Evolutionary conservation across 2,888 invertebrate genomes (phyloP).

Genomic region (Yponomeuta evonymella): DNA sequence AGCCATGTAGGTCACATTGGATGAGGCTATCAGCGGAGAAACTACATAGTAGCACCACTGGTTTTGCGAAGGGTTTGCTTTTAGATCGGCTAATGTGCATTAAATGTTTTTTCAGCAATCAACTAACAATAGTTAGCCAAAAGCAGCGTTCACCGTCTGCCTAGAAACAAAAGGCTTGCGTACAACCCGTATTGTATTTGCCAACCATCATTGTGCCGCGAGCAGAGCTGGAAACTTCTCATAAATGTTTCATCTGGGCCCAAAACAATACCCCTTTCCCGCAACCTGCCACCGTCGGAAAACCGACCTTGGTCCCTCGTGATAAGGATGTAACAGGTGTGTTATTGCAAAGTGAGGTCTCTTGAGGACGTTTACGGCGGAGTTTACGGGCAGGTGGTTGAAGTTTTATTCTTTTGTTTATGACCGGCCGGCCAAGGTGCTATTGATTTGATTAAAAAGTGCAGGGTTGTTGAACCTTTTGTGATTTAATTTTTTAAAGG

Average conservation of each 20-base stretch:
- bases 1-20: too few relatives aligned
- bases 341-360: not conserved
- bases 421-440: too few relatives aligned
- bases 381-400: not conserved
- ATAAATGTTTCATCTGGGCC: conserved; percentile 14
- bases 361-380: not conserved
- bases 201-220: conserved; percentile 8
- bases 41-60: too few relatives aligned
- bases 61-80: too few relatives aligned
- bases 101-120: too few relatives aligned
- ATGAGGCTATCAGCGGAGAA: too few relatives aligned
- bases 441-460: too few relatives aligned
- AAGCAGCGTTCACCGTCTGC: not conserved
- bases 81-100: too few relatives aligned
- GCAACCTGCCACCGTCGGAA: not conserved
- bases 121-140: too few relatives aligned
- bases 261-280: conserved; percentile 8
- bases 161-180: not conserved
- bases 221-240: conserved; percentile 12
- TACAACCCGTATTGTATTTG: not conserved
- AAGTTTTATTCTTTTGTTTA: conserved; percentile 1
- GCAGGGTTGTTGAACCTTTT: too few relatives aligned
- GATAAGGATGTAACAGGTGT: not conserved
- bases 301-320: not conserved
- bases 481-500: too few relatives aligned